Evolutionary conservation across 2,888 invertebrate species (phyloP).

Genomic region (Drosophila aldrichi): DNA sequence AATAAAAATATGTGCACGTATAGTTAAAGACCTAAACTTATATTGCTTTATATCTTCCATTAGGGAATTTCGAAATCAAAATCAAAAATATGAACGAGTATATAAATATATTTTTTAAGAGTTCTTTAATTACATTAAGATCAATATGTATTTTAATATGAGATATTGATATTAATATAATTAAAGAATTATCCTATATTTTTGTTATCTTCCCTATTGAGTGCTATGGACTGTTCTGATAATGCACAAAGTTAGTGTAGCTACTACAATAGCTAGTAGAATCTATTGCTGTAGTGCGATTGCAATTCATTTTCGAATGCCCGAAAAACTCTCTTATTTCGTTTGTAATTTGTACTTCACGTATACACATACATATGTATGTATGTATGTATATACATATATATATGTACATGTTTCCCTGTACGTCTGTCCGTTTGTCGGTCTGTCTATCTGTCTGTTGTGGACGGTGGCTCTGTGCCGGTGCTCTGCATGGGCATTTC

Average conservation of each 20-base stretch:
- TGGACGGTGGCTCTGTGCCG: not conserved
- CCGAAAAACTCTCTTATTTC: slow-evolving; percentile 66
- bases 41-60: too few relatives aligned
- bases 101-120: too few relatives aligned
- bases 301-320: slow-evolving; percentile 61
- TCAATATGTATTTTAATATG: too few relatives aligned
- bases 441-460: not conserved
- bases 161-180: not conserved
- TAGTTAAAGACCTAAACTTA: too few relatives aligned
- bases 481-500: slow-evolving; percentile 4
- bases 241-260: not conserved
- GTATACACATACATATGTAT: not conserved
- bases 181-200: not conserved
- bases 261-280: not conserved
- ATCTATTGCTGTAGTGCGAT: slow-evolving; percentile 20
- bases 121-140: too few relatives aligned
- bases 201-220: not conserved
- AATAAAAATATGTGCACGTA: too few relatives aligned
- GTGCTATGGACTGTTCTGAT: not conserved
- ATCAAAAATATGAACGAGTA: too few relatives aligned
- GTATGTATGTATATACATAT: not conserved
- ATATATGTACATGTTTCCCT: not conserved
- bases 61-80: too few relatives aligned
- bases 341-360: slow-evolving; percentile 69
- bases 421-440: not conserved